A percentile compares a stretch with the other conserved stretches of the same genome.
Conservation (phyloP, 1,140 invertebrate species). For the Drosophila lacteicornis region DNA sequence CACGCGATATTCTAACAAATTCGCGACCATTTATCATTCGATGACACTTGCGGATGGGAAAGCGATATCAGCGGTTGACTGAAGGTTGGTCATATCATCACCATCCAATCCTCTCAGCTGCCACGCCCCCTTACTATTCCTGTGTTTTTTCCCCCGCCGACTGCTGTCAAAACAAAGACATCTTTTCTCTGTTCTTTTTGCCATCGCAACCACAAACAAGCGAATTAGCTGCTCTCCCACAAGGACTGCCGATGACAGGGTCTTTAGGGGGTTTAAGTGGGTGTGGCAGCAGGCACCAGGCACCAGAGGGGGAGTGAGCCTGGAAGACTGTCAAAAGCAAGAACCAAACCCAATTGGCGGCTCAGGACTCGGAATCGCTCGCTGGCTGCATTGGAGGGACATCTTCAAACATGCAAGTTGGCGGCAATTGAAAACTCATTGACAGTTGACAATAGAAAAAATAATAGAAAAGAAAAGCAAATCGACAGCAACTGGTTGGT, state of each 20-base stretch:
- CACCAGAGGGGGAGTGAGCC: constrained; percentile 10
- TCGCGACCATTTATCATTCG: constrained; percentile 51
- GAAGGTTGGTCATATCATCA: constrained; percentile 20
- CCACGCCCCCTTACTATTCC: neutral
- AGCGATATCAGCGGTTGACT: constrained; percentile 29
- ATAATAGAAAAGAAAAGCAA: constrained; percentile 52
- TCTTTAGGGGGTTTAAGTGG: constrained; percentile 28
- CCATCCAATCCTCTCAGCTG: constrained; percentile 3
- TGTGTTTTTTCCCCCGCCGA: neutral
- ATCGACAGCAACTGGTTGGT: constrained; percentile 48
- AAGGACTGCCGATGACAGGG: constrained; percentile 62
- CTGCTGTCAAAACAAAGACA: constrained; percentile 59
- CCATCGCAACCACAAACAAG: constrained; percentile 49
- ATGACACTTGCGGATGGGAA: constrained; percentile 40
- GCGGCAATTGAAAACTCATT: constrained; percentile 83
- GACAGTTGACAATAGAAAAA: constrained; percentile 78
- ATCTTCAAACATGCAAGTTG: constrained; percentile 80
- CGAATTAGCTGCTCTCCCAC: constrained; percentile 61
- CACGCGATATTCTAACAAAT: constrained; percentile 53
- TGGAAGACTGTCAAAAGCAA: constrained; percentile 69
- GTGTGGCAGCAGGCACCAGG: neutral
- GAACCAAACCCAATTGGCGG: constrained; percentile 72
- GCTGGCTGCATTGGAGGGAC: constrained; percentile 21
- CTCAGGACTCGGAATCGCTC: constrained; percentile 40
- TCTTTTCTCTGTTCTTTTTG: constrained; percentile 37